phyloP scores from a whole-genome alignment of 2,797 vertebrate species.

The Notoglanidium macrostoma region DNA sequence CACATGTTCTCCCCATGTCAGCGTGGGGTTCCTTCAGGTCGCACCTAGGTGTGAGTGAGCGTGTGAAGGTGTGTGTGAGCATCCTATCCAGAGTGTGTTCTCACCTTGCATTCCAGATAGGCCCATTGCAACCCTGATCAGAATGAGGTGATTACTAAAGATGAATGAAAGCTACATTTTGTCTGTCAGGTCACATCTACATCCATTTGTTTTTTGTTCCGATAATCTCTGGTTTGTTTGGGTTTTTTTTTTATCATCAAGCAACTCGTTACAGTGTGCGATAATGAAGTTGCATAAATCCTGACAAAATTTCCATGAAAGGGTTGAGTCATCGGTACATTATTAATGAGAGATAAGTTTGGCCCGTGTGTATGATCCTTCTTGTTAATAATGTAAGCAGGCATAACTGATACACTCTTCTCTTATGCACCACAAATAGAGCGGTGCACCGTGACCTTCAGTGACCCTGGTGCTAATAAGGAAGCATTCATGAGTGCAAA shows the following conservation, averaged over 20 bases:
- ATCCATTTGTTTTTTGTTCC: not conserved
- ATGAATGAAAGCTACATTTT: not conserved
- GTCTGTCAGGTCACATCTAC: not conserved
- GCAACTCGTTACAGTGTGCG: not conserved
- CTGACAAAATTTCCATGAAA: not conserved
- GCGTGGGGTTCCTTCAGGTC: not conserved
- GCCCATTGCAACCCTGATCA: not conserved
- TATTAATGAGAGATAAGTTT: constrained; percentile 57
- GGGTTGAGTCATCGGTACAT: constrained; percentile 44
- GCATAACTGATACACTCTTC: constrained; percentile 59
- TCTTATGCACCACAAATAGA: constrained; percentile 42
- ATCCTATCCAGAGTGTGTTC: not conserved
- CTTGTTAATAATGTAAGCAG: constrained; percentile 67
- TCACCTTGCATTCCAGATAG: not conserved
- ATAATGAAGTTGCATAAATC: not conserved
- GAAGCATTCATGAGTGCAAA: not conserved
- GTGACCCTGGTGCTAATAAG: constrained; percentile 7
- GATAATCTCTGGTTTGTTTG: not conserved
- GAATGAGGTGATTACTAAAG: not conserved
- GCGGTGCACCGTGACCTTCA: constrained; percentile 12
- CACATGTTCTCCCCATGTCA: not conserved
- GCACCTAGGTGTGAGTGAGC: not conserved
- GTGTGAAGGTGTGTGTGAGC: not conserved
- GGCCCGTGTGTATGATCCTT: constrained; percentile 56
- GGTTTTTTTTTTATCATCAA: not conserved